phyloP scores from a whole-genome alignment of 2,888 invertebrate genomes.

The Falcaria lacertinaria region DNA sequence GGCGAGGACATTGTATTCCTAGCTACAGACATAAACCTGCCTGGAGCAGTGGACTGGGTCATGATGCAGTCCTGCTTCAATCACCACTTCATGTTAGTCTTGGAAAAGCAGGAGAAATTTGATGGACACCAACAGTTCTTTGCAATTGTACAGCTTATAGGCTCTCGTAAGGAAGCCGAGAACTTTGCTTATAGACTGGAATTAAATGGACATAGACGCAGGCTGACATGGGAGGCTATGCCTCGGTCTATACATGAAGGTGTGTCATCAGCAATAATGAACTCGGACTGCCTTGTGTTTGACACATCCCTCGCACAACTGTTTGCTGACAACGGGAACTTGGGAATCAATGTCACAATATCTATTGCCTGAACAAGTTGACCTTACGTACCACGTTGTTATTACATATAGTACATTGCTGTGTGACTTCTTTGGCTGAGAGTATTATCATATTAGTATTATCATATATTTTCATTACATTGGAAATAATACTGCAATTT shows the following conservation, averaged over 20 bases:
- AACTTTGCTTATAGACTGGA: conserved; percentile 99
- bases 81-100: conserved; percentile 99
- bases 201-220: conserved; percentile 95
- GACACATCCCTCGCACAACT: conserved; percentile 98
- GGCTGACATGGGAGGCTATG: conserved; percentile 99
- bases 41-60: conserved; percentile 99
- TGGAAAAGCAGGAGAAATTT: conserved; percentile 98
- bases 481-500: conserved; percentile 21
- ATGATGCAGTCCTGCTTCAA: conserved; percentile 99
- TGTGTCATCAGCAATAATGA: conserved; percentile 97
- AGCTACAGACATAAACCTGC: conserved; percentile 99
- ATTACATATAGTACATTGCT: conserved; percentile 6
- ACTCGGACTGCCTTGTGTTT: conserved; percentile 99
- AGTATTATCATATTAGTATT: no score
- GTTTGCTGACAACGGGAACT: conserved; percentile 99
- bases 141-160: conserved; percentile 99
- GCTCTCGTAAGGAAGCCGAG: conserved; percentile 98
- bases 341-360: conserved; percentile 99
- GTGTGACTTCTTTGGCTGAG: conserved; percentile 20
- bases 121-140: conserved; percentile 98
- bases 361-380: conserved; percentile 85
- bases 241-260: conserved; percentile 99
- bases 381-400: conserved; percentile 25
- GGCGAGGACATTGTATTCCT: conserved; percentile 99
- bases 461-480: conserved; percentile 40